Percentiles rank a stretch among this genome's conserved stretches.
Evolutionary conservation across 2,113 vertebrate genomes (phyloP).

Genomic region (Apteryx mantelli): DNA sequence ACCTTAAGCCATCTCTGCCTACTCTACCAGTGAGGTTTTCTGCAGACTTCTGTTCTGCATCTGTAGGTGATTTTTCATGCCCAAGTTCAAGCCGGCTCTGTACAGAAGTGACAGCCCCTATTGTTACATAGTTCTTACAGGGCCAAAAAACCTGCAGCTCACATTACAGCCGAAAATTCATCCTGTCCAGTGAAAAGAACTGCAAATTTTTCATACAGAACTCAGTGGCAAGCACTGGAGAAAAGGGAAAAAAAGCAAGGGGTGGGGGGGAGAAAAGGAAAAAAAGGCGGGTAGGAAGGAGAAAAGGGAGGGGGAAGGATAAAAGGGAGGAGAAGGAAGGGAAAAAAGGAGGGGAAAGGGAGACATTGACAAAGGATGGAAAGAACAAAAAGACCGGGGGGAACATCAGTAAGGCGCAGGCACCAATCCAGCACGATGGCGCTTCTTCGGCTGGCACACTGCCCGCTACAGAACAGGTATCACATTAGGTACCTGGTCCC

Average conservation of each 20-base stretch:
- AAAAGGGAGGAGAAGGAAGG: accelerated
- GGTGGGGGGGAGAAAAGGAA: not conserved
- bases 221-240: not conserved
- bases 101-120: not conserved
- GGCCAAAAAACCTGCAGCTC: not conserved
- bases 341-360: not conserved
- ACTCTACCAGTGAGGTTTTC: accelerated
- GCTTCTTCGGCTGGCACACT: not conserved
- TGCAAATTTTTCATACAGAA: not conserved
- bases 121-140: not conserved
- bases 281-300: not conserved
- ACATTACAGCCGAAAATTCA: not conserved
- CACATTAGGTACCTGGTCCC: not conserved
- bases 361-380: not conserved
- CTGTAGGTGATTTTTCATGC: not conserved
- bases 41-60: not conserved
- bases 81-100: not conserved
- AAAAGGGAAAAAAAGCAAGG: not conserved
- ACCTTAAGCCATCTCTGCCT: not conserved
- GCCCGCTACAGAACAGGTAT: not conserved
- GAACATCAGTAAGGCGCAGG: not conserved
- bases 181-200: not conserved
- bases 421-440: not conserved
- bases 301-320: not conserved
- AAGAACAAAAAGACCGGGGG: not conserved